These are phyloP conservation scores for Pandemis cinnamomeana DNA, from an alignment of 2,888 invertebrate genomes.

Conservation along the genomic window DNA sequence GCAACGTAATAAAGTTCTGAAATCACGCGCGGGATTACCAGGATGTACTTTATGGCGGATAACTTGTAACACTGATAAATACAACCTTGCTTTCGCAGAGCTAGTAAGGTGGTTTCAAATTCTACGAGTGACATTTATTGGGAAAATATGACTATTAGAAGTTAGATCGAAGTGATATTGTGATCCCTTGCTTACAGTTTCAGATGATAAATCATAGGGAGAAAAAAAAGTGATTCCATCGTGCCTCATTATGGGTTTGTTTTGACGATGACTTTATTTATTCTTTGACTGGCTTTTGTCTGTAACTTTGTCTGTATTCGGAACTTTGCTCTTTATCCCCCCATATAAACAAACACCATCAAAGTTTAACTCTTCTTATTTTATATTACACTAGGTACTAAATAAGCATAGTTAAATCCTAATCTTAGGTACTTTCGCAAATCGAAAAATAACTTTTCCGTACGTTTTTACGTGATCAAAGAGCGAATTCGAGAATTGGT, in stretches of 20 bases:
- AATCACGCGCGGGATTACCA: conserved; percentile 6
- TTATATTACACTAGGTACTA: no score
- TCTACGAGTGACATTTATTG: neutral
- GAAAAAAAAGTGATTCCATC: no score
- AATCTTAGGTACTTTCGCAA: neutral
- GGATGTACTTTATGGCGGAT: neutral
- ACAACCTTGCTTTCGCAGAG: no score
- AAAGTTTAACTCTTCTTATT: no score
- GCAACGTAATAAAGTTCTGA: conserved; percentile 6
- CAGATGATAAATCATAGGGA: no score
- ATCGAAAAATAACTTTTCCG: neutral
- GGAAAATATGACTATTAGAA: neutral
- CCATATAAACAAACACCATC: no score
- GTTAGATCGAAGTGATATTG: neutral
- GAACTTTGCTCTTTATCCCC: no score
- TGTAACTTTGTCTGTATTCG: no score
- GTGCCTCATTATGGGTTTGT: neutral
- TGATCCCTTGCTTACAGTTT: neutral
- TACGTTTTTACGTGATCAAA: neutral
- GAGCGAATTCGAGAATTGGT: neutral
- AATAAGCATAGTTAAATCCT: no score
- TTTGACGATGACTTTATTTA: neutral
- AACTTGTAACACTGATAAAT: neutral
- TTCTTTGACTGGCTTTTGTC: neutral
- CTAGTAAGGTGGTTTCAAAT: neutral